A percentile compares a stretch with the other conserved stretches of the same genome.
Conservation (phyloP, 2,888 invertebrate species). For the Andricus quercusramuli region DNA sequence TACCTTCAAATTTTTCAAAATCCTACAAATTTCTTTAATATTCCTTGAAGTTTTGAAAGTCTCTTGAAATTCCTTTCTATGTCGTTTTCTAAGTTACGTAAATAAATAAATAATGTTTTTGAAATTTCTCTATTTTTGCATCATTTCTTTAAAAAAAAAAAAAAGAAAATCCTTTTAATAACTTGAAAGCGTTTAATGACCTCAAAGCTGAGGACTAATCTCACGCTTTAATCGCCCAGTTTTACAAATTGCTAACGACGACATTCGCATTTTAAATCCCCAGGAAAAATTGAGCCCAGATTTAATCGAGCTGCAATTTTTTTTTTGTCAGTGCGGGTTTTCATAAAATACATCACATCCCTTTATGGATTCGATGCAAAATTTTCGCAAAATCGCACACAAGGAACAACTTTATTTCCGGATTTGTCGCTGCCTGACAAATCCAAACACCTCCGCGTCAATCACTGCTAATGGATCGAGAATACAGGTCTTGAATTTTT, state of each 20-base stretch:
- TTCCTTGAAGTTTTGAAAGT: too few species aligned
- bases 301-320: not conserved
- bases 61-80: too few species aligned
- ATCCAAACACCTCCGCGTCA: constrained; percentile 27
- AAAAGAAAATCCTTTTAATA: too few species aligned
- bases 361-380: not conserved
- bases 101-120: too few species aligned
- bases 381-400: not conserved
- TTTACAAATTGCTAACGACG: not conserved
- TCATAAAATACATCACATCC: not conserved
- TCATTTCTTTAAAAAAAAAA: too few species aligned
- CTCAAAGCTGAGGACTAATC: not conserved
- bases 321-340: not conserved
- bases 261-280: not conserved
- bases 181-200: not conserved
- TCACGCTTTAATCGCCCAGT: not conserved
- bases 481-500: constrained; percentile 21
- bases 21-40: too few species aligned
- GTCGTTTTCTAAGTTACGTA: too few species aligned
- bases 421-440: constrained; percentile 19
- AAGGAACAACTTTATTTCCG: constrained; percentile 8
- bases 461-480: constrained; percentile 32
- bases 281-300: not conserved
- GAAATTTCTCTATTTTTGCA: too few species aligned
- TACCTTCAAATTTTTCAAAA: too few species aligned